Evolutionary conservation across 2,113 vertebrate species (phyloP), one percentile per base, ranked within the genome.

Genomic region (Takifugu bimaculatus): DNA sequence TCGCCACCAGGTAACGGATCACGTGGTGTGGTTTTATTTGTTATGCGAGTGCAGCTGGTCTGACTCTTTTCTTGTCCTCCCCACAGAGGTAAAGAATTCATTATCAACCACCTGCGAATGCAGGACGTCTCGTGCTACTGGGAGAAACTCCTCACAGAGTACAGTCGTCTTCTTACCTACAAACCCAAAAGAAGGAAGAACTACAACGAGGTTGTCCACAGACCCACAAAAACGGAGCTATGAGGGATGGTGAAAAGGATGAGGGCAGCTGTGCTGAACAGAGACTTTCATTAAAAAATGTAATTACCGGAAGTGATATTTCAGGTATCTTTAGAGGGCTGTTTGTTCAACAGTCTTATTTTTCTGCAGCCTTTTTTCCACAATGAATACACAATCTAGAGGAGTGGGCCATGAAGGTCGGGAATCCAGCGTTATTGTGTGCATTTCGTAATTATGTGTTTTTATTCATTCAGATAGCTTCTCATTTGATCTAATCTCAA

Each of bases 91-190:
- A 90, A 82, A 74, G 88, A 85, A 13, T 98, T 98, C 83, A 94
- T 99, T 79, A 79, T 87, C 1, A 78, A 94, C 57, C 92, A 98
- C 76, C 90, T 99, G 77, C 86, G 65, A 25, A 96, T 99, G 94
- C 88, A 93, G 52, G 95, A 99, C 1, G 59, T 99, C 57, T 93
- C 92, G 63, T 96, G 94, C 84, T 99, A 98, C 88, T 99, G 96
- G 97, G 89, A 95, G 79, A 88, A 71, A 56, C 93, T 99, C 51
- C 91, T 99, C 59, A 91, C 86, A 1, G 90, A 93, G 49, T 98
- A 94, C 49, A 89, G 93, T 67, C 89, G 83, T 53, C 86, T 93
- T 32, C 86, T 99, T 61, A 89, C 89, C 63, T 98, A 96, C 84
- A 91, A 91, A 69, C 96, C 95, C 27, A 88, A 91, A 74, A 89